Evolutionary conservation across 2,797 vertebrate species (phyloP).

Genomic region (Hylomyscus alleni): DNA sequence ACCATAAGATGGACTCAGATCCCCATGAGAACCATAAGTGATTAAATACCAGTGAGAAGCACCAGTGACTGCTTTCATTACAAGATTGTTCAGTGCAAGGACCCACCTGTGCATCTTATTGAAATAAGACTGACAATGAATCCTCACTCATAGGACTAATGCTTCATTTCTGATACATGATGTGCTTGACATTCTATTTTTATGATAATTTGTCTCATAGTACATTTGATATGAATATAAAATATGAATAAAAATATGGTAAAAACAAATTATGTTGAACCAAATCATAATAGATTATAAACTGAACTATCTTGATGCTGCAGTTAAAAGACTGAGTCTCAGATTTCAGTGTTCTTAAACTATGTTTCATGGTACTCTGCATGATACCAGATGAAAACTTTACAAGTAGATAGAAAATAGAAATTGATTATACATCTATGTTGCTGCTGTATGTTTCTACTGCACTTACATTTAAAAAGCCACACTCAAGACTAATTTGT

Average conservation of each 20-base stretch:
- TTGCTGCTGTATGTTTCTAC: constrained; percentile 65
- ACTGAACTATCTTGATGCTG: constrained; percentile 55
- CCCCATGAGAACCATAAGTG: constrained; percentile 7
- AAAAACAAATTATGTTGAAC: constrained; percentile 61
- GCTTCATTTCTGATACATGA: constrained; percentile 5
- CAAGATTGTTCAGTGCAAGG: not conserved
- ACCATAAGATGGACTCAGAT: not conserved
- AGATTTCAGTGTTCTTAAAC: constrained; percentile 45
- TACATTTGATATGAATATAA: constrained; percentile 49
- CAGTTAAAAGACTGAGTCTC: constrained; percentile 59
- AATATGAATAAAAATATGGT: constrained; percentile 55
- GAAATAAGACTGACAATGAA: not conserved
- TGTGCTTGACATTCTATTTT: constrained; percentile 42
- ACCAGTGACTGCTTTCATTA: not conserved
- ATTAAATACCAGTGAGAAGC: constrained; percentile 53
- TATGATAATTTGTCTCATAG: constrained; percentile 52
- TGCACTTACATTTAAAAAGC: constrained; percentile 27
- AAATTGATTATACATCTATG: not conserved
- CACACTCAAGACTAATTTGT: constrained; percentile 58
- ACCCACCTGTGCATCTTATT: not conserved
- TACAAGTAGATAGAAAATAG: constrained; percentile 57
- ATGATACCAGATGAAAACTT: constrained; percentile 56
- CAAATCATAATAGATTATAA: constrained; percentile 43
- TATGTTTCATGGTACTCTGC: constrained; percentile 19
- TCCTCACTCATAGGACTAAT: not conserved